Percentiles rank a stretch among this genome's conserved stretches.
phyloP scores from a whole-genome alignment of 1,140 invertebrate genomes.

The Sitobion miscanthi region DNA sequence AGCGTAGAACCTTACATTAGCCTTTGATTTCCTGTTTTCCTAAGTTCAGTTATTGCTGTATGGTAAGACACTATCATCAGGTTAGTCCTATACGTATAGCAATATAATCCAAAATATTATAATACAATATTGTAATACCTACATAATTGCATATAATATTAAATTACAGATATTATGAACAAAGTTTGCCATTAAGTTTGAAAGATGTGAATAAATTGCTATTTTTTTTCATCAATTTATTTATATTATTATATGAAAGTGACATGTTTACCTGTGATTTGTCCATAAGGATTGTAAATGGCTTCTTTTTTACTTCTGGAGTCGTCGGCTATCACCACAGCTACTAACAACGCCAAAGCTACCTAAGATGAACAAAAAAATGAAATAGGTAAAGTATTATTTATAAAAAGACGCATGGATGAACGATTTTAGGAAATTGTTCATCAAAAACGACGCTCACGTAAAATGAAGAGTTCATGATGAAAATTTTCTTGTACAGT shows the following conservation, averaged over 20 bases:
- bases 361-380: neutral
- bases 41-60: neutral
- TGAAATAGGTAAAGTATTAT: neutral
- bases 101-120: neutral
- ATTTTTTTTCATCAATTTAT: neutral
- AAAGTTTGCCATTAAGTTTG: neutral
- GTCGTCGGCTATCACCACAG: neutral
- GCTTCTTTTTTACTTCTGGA: constrained; percentile 1
- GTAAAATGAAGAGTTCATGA: neutral
- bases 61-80: neutral
- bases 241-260: neutral
- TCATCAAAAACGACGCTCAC: neutral
- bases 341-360: neutral
- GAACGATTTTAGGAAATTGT: neutral
- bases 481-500: neutral
- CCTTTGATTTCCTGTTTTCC: neutral
- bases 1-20: neutral
- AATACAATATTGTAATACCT: neutral
- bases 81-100: neutral
- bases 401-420: neutral
- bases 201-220: neutral
- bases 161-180: too few relatives aligned
- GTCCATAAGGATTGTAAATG: neutral
- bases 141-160: too few relatives aligned
- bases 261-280: neutral